Percentiles rank a stretch among this genome's conserved stretches.
These are phyloP conservation scores for Lagenorhynchus albirostris DNA, from an alignment of 2,113 vertebrate species.

Conservation along the genomic window DNA sequence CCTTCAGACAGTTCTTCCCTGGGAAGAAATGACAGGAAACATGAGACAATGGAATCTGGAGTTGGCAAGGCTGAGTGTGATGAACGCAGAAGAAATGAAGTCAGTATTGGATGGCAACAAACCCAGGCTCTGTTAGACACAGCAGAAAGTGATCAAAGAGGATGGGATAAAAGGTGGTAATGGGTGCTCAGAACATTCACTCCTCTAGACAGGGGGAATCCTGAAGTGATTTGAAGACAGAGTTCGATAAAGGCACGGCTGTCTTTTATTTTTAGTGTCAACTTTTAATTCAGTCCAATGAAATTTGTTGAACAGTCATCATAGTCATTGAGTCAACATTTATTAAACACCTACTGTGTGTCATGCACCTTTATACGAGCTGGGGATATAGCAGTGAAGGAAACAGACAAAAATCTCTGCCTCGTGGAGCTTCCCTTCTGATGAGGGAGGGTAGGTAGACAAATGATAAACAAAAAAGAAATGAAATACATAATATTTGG, in stretches of 20 bases:
- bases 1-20: constrained; percentile 26
- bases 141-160: constrained; percentile 44
- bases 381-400: not conserved
- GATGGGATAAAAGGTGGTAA: constrained; percentile 31
- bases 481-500: not conserved
- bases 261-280: constrained; percentile 37
- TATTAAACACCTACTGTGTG: not conserved
- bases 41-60: constrained; percentile 36
- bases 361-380: not conserved
- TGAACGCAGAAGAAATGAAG: constrained; percentile 60
- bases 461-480: not conserved
- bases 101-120: constrained; percentile 28
- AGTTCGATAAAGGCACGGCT: not conserved
- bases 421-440: not conserved
- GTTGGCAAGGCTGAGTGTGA: constrained; percentile 44
- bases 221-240: not conserved
- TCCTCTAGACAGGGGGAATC: not conserved
- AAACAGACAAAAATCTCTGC: not conserved
- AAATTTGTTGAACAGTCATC: not conserved
- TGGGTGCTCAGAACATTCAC: not conserved
- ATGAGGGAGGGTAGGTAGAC: not conserved
- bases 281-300: not conserved
- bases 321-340: not conserved
- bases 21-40: constrained; percentile 52
- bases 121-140: constrained; percentile 37